Evolutionary conservation across 2,888 invertebrate genomes (phyloP).

Genomic region (Lithophane socia): DNA sequence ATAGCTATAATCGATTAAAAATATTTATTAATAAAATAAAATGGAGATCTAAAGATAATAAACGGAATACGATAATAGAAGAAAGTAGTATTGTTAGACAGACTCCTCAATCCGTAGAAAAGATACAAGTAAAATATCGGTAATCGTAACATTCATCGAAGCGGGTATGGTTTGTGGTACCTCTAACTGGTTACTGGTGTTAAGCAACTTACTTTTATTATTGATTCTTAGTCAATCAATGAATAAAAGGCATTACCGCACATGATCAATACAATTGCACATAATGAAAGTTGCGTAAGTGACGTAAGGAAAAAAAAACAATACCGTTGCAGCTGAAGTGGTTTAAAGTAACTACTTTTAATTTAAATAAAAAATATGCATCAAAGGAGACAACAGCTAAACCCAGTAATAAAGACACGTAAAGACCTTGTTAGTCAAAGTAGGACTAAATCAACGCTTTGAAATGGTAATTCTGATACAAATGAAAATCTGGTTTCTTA

Average conservation of each 20-base stretch:
- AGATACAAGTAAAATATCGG: background rate
- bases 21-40: slow-evolving; percentile 54
- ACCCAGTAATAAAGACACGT: slow-evolving; percentile 39
- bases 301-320: slow-evolving; percentile 5
- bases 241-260: background rate
- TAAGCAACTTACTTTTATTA: slow-evolving; percentile 1
- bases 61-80: no score
- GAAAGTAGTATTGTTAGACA: background rate
- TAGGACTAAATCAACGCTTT: slow-evolving; percentile 52
- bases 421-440: slow-evolving; percentile 56
- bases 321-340: slow-evolving; percentile 9
- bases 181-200: background rate
- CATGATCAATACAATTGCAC: background rate
- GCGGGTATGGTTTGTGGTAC: background rate
- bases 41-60: background rate
- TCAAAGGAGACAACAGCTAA: slow-evolving; percentile 8
- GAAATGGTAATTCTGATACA: slow-evolving; percentile 62
- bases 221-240: background rate
- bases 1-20: slow-evolving; percentile 70
- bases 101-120: background rate
- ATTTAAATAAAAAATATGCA: slow-evolving; percentile 4
- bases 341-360: background rate
- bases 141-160: background rate
- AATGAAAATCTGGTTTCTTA: slow-evolving; percentile 45
- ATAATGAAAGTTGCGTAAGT: slow-evolving; percentile 18